Evolutionary conservation across 2,113 vertebrate genomes (phyloP), one percentile per base, ranked within the genome.

Genomic region (Cyphomyrus discorhynchus): DNA sequence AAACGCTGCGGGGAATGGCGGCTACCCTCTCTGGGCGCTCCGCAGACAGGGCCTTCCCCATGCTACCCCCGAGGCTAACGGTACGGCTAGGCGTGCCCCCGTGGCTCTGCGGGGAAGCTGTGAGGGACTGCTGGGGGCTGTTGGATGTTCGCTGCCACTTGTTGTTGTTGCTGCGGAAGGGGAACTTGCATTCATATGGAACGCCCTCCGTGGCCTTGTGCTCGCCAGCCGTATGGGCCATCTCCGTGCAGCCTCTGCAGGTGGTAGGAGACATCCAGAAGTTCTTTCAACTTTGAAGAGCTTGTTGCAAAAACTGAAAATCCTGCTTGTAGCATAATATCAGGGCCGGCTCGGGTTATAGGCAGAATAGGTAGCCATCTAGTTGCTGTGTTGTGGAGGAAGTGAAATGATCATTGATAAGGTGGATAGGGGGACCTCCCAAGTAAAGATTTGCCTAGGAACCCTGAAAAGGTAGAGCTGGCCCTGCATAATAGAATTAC

Each of bases 161-260:
- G 94, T 99, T 99, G 93, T 98, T 99, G 95, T 96, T 98, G 92
- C 98, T 98, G 92, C 98, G 96, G 95, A 99, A 99, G 52, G 98
- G 98, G 93, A 99, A 99, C 95, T 99, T 99, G 96, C 98, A 98
- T 42, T 99, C 98, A 0, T 97, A 99, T 0, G 98, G 94, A 92
- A 98, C 96, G 19, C 97, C 96, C 52, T 99, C 98, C 0, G 96
- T 96, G 92, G 98, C 94, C 93, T 99, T 99, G 94, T 99, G 99
- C 50, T 99, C 98, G 49, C 97, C 97, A 0, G 98, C 98, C 95
- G 97, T 95, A 66, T 98, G 97, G 91, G 97, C 98, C 88, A 97
- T 96, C 96, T 99, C 98, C 0, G 98, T 98, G 92, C 97, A 99
- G 91, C 98, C 98, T 95, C 98, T 99, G 88, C 2, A 56, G 62